phyloP scores from a whole-genome alignment of 2,888 invertebrate species.

The Pelosia muscerda region DNA sequence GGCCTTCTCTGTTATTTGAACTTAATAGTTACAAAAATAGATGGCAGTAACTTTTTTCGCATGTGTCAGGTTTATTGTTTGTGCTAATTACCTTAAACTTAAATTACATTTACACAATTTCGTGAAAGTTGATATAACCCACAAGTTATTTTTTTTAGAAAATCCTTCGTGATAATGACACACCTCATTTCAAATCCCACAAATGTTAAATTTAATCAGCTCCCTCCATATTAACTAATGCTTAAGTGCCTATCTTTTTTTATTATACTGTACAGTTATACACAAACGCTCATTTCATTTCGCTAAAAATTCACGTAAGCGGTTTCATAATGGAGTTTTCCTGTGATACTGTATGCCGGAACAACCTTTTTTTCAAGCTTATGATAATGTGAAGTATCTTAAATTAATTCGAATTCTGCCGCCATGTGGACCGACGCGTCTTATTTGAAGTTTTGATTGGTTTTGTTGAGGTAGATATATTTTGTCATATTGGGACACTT shows the following conservation, averaged over 20 bases:
- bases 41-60: background rate
- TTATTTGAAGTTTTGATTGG: slow-evolving; percentile 47
- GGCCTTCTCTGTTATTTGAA: slow-evolving; percentile 15
- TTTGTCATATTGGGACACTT: slow-evolving; percentile 14
- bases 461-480: slow-evolving; percentile 27
- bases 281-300: slow-evolving; percentile 52
- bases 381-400: slow-evolving; percentile 58
- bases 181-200: slow-evolving; percentile 30
- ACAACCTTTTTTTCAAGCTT: slow-evolving; percentile 59
- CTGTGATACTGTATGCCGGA: slow-evolving; percentile 57
- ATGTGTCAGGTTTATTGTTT: background rate
- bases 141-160: slow-evolving; percentile 12
- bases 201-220: slow-evolving; percentile 42
- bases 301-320: slow-evolving; percentile 55
- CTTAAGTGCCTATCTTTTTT: slow-evolving; percentile 44
- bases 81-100: background rate
- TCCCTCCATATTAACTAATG: slow-evolving; percentile 44
- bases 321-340: slow-evolving; percentile 55
- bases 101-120: background rate
- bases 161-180: slow-evolving; percentile 6
- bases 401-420: slow-evolving; percentile 59
- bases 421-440: slow-evolving; percentile 49
- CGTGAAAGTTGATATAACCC: background rate
- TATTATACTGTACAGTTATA: slow-evolving; percentile 45
- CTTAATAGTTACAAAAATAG: background rate